Conservation (phyloP, 2,797 vertebrate genomes). For the Cynopterus sphinx region DNA sequence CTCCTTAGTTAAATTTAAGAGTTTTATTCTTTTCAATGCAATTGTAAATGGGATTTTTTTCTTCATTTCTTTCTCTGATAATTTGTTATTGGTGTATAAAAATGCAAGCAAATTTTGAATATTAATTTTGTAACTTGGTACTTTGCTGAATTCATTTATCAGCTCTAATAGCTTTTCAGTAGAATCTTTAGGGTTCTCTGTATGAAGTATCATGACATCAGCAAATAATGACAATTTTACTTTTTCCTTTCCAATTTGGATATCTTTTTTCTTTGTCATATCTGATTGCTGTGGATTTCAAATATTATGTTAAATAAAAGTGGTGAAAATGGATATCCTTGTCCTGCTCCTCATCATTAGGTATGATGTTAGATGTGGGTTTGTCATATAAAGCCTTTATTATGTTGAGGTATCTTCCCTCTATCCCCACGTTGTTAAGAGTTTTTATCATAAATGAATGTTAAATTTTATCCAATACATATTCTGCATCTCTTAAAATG, state of each 20-base stretch:
- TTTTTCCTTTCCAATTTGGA: not conserved
- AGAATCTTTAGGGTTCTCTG: not conserved
- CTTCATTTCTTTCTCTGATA: not conserved
- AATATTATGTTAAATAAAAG: not conserved
- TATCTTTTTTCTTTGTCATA: not conserved
- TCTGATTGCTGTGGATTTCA: not conserved
- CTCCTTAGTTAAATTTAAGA: not conserved
- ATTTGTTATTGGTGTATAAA: not conserved
- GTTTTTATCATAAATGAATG: not conserved
- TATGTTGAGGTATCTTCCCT: not conserved
- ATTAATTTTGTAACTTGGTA: not conserved
- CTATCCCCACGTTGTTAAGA: not conserved
- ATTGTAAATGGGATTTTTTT: not conserved
- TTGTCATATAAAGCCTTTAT: not conserved
- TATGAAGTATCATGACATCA: not conserved
- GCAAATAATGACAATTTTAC: not conserved
- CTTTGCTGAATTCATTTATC: not conserved
- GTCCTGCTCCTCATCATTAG: not conserved
- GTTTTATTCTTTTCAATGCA: not conserved
- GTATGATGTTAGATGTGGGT: not conserved
- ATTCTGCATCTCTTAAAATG: not conserved
- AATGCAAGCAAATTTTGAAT: not conserved
- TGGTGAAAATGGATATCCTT: not conserved
- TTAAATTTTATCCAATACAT: not conserved
- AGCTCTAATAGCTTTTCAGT: not conserved